Evolutionary conservation across 2,113 vertebrate genomes (phyloP).

Genomic region (Urocolius indicus): DNA sequence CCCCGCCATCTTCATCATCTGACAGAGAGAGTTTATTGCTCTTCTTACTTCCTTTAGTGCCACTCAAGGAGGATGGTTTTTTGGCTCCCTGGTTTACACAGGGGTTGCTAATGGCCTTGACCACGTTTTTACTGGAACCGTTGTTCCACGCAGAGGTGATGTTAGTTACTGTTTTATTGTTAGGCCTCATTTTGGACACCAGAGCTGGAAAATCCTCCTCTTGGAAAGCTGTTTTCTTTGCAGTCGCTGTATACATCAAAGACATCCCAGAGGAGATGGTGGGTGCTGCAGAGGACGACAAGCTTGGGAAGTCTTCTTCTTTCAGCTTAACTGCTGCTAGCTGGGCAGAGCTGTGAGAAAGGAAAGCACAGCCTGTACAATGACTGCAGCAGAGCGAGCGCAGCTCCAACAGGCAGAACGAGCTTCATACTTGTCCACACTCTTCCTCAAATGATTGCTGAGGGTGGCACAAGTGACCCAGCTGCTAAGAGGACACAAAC

Average conservation of each 20-base stretch:
- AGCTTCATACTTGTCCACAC: not conserved
- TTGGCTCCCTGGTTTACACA: slow-evolving; percentile 73
- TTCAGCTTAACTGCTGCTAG: slow-evolving; percentile 77
- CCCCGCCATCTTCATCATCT: slow-evolving; percentile 61
- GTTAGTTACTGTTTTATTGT: slow-evolving; percentile 71
- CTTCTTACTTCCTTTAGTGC: slow-evolving; percentile 63
- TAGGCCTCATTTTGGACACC: slow-evolving; percentile 84
- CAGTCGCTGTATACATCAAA: slow-evolving; percentile 77
- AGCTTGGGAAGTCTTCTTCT: slow-evolving; percentile 95
- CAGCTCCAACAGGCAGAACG: not conserved
- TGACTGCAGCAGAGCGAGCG: not conserved
- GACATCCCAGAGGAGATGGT: slow-evolving; percentile 68
- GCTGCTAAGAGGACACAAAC: not conserved
- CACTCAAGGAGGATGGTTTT: slow-evolving; percentile 75
- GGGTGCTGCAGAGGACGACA: slow-evolving; percentile 74
- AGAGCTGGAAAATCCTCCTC: slow-evolving; percentile 97
- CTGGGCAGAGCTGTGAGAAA: slow-evolving; percentile 64
- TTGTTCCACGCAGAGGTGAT: slow-evolving; percentile 88
- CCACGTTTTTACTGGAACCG: slow-evolving; percentile 73
- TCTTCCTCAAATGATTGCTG: not conserved
- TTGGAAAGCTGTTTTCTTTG: slow-evolving; percentile 85
- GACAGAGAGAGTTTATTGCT: slow-evolving; percentile 65
- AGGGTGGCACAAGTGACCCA: not conserved
- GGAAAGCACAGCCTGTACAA: not conserved
- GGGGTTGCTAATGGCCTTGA: slow-evolving; percentile 61